These are phyloP conservation scores for Urocyon cinereoargenteus DNA, from an alignment of 2,797 vertebrate genomes.

Conservation along the genomic window DNA sequence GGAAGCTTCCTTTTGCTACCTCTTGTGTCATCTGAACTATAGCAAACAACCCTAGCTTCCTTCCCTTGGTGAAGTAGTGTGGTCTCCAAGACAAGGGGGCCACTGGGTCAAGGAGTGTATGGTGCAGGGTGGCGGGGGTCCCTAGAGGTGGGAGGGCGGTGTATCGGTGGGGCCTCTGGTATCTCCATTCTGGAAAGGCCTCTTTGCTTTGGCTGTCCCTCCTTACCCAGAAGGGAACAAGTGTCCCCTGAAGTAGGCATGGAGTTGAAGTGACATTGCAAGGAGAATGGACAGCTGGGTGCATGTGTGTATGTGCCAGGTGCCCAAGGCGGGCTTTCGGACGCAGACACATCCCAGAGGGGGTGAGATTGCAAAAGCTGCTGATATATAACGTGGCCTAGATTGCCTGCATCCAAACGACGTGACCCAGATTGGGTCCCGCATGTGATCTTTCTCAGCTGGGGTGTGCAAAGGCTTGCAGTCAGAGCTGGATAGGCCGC, in stretches of 20 bases:
- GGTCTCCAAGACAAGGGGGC: background rate
- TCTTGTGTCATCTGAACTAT: background rate
- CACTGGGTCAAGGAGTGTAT: accelerated
- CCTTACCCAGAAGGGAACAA: background rate
- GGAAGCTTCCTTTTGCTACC: background rate
- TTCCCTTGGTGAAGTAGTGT: background rate
- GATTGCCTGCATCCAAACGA: background rate
- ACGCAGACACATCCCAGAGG: background rate
- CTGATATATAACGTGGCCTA: no score
- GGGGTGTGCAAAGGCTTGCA: background rate
- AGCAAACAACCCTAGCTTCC: background rate
- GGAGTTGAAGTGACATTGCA: background rate
- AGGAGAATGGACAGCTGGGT: background rate
- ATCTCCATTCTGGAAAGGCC: background rate
- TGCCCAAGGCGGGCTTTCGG: background rate
- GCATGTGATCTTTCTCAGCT: background rate
- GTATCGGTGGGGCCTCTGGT: background rate
- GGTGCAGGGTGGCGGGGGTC: background rate
- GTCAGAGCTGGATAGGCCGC: background rate
- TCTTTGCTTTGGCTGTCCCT: background rate
- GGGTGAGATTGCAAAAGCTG: background rate
- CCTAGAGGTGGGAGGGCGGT: no score
- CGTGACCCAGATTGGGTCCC: background rate
- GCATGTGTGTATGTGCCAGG: accelerated
- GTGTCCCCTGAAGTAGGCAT: background rate